Evolutionary conservation across 2,888 invertebrate species (phyloP).

Genomic region (Trissoscelio sp.): DNA sequence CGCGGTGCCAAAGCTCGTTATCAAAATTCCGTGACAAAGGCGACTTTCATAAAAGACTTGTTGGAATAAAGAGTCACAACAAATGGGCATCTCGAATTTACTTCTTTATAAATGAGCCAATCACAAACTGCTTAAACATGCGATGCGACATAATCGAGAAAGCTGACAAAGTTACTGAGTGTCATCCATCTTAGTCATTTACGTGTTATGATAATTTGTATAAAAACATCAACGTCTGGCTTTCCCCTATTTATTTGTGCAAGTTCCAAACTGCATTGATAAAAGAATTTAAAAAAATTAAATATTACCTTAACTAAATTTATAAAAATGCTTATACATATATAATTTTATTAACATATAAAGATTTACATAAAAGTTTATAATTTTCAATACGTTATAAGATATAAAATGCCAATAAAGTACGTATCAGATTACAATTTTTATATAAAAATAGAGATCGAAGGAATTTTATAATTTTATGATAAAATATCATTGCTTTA

Average conservation of each 20-base stretch:
- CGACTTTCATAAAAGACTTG: slow-evolving; percentile 70
- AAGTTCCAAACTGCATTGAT: no score
- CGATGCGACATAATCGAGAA: slow-evolving; percentile 47
- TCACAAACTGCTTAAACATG: slow-evolving; percentile 63
- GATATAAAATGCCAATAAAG: no score
- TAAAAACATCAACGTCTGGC: slow-evolving; percentile 14
- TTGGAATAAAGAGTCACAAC: slow-evolving; percentile 70
- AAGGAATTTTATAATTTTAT: no score
- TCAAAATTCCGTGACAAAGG: slow-evolving; percentile 82
- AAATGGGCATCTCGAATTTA: slow-evolving; percentile 54
- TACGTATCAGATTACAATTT: no score
- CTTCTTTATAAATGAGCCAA: slow-evolving; percentile 61
- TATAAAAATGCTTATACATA: no score
- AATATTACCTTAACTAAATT: no score
- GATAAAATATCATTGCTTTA: slow-evolving; percentile 28
- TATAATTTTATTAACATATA: no score
- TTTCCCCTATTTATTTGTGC: neutral
- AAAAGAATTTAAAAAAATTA: no score
- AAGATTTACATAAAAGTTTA: no score
- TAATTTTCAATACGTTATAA: no score
- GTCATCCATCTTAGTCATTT: slow-evolving; percentile 34
- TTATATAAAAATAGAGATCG: no score
- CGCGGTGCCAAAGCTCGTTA: slow-evolving; percentile 79
- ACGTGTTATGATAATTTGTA: slow-evolving; percentile 27
- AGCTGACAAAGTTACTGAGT: slow-evolving; percentile 27